A percentile compares a stretch with the other conserved stretches of the same genome.
Evolutionary conservation across 1,140 invertebrate species (phyloP).

Genomic region (Galleria mellonella): DNA sequence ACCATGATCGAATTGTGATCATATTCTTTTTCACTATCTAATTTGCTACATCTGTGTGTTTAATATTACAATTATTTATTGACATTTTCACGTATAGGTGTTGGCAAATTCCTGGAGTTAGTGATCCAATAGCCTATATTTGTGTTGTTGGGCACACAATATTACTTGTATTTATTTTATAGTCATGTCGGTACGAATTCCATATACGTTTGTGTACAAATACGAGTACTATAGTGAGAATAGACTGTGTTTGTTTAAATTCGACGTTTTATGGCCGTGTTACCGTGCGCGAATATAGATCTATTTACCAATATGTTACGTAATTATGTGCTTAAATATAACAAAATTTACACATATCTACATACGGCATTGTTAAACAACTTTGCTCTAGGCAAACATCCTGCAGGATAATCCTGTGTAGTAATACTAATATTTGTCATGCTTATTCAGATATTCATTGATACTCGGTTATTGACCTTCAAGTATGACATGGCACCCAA

Average conservation of each 20-base stretch:
- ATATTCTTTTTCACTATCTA: too few species aligned
- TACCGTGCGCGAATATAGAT: slow-evolving; percentile 27
- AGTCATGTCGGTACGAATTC: too few species aligned
- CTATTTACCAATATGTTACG: slow-evolving; percentile 29
- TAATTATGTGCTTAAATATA: slow-evolving; percentile 17
- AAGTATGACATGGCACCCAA: slow-evolving; percentile 17
- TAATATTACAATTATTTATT: too few species aligned
- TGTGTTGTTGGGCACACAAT: too few species aligned
- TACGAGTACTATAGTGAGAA: slow-evolving; percentile 1
- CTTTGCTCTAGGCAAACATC: neutral
- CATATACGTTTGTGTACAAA: slow-evolving; percentile 12
- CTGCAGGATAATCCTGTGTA: slow-evolving; percentile 1
- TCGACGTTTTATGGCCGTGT: slow-evolving; percentile 33
- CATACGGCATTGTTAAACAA: too few species aligned
- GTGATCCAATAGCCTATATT: too few species aligned
- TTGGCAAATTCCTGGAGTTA: too few species aligned
- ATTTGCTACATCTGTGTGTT: too few species aligned
- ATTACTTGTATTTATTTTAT: too few species aligned
- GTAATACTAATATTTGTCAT: slow-evolving; percentile 8
- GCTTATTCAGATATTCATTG: slow-evolving; percentile 3
- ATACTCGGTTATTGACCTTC: slow-evolving; percentile 18
- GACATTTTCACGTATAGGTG: too few species aligned
- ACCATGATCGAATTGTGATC: too few species aligned
- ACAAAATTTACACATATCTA: too few species aligned
- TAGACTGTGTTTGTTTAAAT: slow-evolving; percentile 26